Base-by-base conservation (phyloP, 2,797 vertebrate genomes). In the Sandelia bainsii region DNA sequence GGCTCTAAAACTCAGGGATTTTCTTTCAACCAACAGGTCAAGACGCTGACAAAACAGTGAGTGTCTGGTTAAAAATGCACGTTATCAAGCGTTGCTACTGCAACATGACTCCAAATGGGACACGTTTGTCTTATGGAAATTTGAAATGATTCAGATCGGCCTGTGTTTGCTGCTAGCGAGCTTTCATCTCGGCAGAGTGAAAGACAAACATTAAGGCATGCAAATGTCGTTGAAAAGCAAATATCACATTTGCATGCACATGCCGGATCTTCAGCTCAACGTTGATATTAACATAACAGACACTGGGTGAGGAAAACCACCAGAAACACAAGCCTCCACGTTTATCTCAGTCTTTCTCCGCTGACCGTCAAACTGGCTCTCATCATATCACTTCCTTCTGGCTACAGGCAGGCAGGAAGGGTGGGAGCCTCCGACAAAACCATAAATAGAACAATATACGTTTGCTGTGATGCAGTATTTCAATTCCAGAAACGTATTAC, bases 371-470 rank as follows among this genome's bases (percentile, higher is more conserved):
- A 53, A 75, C 72, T 37, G 62, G 57, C 51, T 75, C 61, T 83
- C 63, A 8, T 81, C 79, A 88, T 61, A 79, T 90, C 75, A 90
- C 89, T 88, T 93, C 92, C 92, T 89, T 45, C 72, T 72, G 62
- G 85, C 66, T 72, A 54, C 74, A 65, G 77, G 72, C 63, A 1
- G 63, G 63, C 84, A 89, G 94, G 93, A 94, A 93, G 92, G 93
- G 93, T 62, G 87, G 78, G 56, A 84, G 52, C 68, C 66, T 67
- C 64, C 46, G 62, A 69, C 73, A 0, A 67, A 72, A 56, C 57
- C 70, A 25, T 65, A 92, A 93, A 93, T 89, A 90, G 86, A 93
- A 89, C 86, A 59, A 82, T 51, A 69, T 68, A 76, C 86, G 59
- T 78, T 84, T 75, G 74, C 64, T 69, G 68, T 29, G 22, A 22